Conservation (phyloP, 2,797 vertebrate genomes). For the Chelidonichthys spinosus region DNA sequence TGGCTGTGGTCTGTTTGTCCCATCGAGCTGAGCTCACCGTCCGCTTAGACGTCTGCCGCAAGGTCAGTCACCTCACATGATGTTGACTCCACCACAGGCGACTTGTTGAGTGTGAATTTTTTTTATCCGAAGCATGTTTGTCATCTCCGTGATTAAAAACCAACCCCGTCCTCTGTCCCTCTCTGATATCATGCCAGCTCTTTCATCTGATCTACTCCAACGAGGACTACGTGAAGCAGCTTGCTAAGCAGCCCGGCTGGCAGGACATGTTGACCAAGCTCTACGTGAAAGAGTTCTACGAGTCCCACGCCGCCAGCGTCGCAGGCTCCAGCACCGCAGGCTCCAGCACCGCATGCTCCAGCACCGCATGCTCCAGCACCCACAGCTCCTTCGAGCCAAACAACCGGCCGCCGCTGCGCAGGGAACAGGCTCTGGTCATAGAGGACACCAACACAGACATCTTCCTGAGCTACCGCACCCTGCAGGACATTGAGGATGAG, state of each 20-base stretch:
- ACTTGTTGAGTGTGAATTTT: neutral
- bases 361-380: constrained; percentile 68
- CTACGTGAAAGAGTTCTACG: constrained; percentile 92
- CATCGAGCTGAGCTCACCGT: constrained; percentile 90
- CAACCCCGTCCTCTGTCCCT: constrained; percentile 12
- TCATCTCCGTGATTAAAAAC: constrained; percentile 13
- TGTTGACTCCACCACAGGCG: neutral
- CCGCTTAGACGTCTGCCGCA: constrained; percentile 95
- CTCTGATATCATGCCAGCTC: constrained; percentile 83
- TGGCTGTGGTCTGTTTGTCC: constrained; percentile 93
- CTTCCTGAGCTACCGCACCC: constrained; percentile 73
- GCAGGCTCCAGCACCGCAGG: constrained; percentile 69
- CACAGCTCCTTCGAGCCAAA: constrained; percentile 68
- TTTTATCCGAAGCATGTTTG: neutral
- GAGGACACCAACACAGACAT: constrained; percentile 67
- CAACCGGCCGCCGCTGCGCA: constrained; percentile 60
- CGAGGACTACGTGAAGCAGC: constrained; percentile 90
- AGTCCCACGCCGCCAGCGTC: constrained; percentile 78
- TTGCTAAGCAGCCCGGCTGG: constrained; percentile 91
- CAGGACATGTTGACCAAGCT: constrained; percentile 96
- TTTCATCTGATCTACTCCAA: constrained; percentile 93
- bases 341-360: constrained; percentile 65
- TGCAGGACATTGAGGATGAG: constrained; percentile 76
- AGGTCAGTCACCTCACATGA: constrained; percentile 81
- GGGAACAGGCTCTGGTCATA: constrained; percentile 68